Evolutionary conservation across 1,140 invertebrate genomes (phyloP), one percentile per base, ranked within the genome.

Genomic region (Gerris buenoi): DNA sequence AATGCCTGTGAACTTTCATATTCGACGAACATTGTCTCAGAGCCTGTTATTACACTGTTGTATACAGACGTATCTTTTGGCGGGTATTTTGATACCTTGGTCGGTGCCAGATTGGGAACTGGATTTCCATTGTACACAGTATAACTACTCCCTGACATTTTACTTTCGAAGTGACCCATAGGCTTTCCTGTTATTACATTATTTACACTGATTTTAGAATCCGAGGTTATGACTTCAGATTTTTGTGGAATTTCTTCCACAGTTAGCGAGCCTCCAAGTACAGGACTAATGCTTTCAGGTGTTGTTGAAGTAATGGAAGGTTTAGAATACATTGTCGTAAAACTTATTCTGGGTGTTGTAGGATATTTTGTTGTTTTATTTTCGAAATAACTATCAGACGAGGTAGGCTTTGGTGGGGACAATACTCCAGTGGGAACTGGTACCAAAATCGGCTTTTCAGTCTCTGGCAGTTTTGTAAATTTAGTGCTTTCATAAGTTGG

Each of bases 161-260:
- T 46, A 46, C 18, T 18, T 46, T 46, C 33, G 18, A 46, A 46
- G 3, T 10, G 3, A 61, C 22, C 22, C 22, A 22, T 25, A 5
- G 59, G 59, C 22, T 25, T 61, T 5, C 68, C 70, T 26, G 67
- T 69, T 25, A 71, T 72, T 1, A 68, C 59, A 64, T 71, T 69
- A 67, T 59, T 66, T 22, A 68, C 27, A 29, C 64, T 58, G n/a
- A 73, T 70, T 68, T 73, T 73, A 28, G 67, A 71, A 29, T 72
- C 71, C 25, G 73, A 70, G 22, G 70, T 72, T 27, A 72, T 71
- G 14, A 74, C 72, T 71, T 74, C 73, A 23, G 73, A 72, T 61
- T 69, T 70, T 61, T 70, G 68, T n/a, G 67, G 27, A 14, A 57
- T 65, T 60, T 71, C 71, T 63, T 69, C 71, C 2, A 71, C 71